Conservation (phyloP, 30 jellyfish, hydroid and myxozoan species). For the Hydra vulgaris region DNA sequence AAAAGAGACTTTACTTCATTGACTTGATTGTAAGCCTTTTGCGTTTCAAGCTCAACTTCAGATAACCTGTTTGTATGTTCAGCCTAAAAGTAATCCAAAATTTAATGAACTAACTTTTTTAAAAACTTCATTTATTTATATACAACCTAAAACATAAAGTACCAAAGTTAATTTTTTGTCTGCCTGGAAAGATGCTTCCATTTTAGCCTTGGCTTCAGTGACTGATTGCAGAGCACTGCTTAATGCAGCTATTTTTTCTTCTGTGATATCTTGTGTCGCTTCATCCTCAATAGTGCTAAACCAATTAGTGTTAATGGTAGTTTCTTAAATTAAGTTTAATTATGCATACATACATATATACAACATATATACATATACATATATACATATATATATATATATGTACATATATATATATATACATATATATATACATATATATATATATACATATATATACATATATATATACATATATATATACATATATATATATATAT, state of each 20-base stretch:
- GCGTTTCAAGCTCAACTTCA: constrained; percentile 43
- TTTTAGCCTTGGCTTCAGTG: constrained; percentile 70
- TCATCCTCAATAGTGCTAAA: neutral
- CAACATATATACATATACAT: too few species aligned
- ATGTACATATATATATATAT: too few species aligned
- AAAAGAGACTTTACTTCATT: neutral
- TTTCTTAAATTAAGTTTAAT: too few species aligned
- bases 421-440: too few species aligned
- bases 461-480: too few species aligned
- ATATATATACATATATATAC: too few species aligned
- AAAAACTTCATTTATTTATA: too few species aligned
- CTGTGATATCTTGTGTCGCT: constrained; percentile 8
- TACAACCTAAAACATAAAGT: neutral
- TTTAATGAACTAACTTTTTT: too few species aligned
- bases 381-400: too few species aligned
- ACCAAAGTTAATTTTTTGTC: constrained; percentile 71
- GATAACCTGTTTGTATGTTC: constrained; percentile 45
- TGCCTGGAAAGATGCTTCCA: constrained; percentile 92
- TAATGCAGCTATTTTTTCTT: constrained; percentile 56
- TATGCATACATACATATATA: too few species aligned
- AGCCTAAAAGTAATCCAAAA: constrained; percentile 28
- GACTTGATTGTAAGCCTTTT: neutral
- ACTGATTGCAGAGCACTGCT: constrained; percentile 79
- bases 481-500: too few species aligned
- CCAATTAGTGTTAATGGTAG: too few species aligned